These are phyloP conservation scores for Drymonia ruficornis DNA, from an alignment of 2,888 invertebrate genomes.

Conservation along the genomic window DNA sequence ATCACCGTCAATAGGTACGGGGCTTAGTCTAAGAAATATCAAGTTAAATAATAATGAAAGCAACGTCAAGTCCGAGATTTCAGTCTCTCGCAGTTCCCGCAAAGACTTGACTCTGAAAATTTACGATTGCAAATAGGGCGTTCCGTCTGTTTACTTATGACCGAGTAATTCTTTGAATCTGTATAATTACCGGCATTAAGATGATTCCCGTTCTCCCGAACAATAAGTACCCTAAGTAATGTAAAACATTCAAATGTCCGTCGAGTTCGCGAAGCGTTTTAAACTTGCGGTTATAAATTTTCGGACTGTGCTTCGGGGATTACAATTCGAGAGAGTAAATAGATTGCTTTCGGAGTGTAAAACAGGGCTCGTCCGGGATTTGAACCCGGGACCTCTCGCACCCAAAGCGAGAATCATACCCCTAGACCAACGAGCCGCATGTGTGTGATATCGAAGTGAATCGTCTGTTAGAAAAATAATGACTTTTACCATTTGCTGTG, in stretches of 20 bases:
- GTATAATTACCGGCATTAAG: conserved; percentile 85
- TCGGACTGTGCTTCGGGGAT: conserved; percentile 53
- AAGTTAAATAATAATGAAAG: too few relatives aligned
- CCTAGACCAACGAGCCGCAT: conserved; percentile 79
- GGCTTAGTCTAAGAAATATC: too few relatives aligned
- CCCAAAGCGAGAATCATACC: conserved; percentile 83
- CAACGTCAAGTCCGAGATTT: too few relatives aligned
- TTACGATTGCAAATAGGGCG: conserved; percentile 82
- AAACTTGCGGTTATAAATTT: conserved; percentile 77
- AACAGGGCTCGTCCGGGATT: conserved; percentile 82
- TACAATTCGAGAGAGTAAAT: conserved; percentile 59
- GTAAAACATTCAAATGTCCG: conserved; percentile 82
- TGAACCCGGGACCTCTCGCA: conserved; percentile 83
- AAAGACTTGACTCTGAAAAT: conserved; percentile 54
- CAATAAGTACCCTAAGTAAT: conserved; percentile 72
- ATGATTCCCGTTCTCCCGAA: conserved; percentile 75
- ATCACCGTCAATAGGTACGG: too few relatives aligned
- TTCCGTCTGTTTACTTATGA: conserved; percentile 82
- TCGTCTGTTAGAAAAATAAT: background rate
- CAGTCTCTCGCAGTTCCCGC: background rate
- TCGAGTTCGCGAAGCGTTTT: conserved; percentile 52
- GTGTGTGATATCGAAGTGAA: background rate
- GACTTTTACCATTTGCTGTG: too few relatives aligned
- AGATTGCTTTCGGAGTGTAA: conserved; percentile 44
- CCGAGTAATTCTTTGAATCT: conserved; percentile 82